Conservation (phyloP, 1,140 invertebrate species). For the Ruditapes philippinarum region DNA sequence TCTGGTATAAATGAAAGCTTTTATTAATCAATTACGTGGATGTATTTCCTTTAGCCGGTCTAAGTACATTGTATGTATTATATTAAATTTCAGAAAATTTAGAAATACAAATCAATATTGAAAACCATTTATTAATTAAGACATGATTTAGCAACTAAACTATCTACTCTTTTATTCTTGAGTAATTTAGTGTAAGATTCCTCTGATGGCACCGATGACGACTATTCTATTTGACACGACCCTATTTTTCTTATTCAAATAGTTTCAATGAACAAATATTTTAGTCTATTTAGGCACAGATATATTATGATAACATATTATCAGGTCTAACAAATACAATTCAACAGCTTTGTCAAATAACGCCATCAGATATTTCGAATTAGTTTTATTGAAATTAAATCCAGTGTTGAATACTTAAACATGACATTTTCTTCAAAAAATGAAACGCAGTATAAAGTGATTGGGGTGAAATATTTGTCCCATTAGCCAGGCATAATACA, state of each 20-base stretch:
- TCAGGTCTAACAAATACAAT: slow-evolving; percentile 9
- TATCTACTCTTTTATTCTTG: not conserved
- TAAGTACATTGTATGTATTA: too few species aligned
- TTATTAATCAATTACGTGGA: too few species aligned
- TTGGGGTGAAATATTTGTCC: slow-evolving; percentile 47
- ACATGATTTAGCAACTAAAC: slow-evolving; percentile 14
- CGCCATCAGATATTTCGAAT: slow-evolving; percentile 21
- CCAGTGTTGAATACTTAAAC: slow-evolving; percentile 50
- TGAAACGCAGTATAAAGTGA: slow-evolving; percentile 34
- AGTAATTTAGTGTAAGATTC: not conserved
- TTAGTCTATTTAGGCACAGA: slow-evolving; percentile 39
- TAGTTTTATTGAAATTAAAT: slow-evolving; percentile 67
- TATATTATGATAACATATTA: slow-evolving; percentile 63
- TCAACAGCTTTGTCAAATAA: slow-evolving; percentile 41
- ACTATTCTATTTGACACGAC: slow-evolving; percentile 41
- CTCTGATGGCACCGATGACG: slow-evolving; percentile 5
- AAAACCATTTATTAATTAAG: slow-evolving; percentile 17
- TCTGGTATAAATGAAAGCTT: too few species aligned
- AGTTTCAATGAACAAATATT: slow-evolving; percentile 56
- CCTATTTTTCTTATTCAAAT: slow-evolving; percentile 53
- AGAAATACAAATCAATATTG: not conserved
- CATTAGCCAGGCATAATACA: slow-evolving; percentile 14
- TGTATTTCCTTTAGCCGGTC: too few species aligned
- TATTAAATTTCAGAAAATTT: too few species aligned
- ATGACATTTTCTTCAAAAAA: slow-evolving; percentile 51